Conservation (phyloP, 2,888 invertebrate species). For the Junonia oenone region DNA sequence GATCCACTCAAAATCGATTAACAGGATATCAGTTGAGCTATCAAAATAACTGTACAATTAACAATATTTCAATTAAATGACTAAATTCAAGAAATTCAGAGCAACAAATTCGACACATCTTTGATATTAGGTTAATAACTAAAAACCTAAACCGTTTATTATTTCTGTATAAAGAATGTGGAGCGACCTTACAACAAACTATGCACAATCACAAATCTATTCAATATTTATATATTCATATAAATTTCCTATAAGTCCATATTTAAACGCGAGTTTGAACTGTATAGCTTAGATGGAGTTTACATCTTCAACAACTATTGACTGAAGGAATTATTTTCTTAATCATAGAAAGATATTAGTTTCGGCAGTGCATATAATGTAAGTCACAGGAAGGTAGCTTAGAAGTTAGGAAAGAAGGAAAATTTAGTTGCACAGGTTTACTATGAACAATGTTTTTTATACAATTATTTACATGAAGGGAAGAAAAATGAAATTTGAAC, state of each 20-base stretch:
- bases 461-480: not conserved
- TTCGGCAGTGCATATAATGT: not conserved
- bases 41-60: not conserved
- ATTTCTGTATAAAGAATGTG: not conserved
- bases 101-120: not conserved
- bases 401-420: not conserved
- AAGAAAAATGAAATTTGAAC: not conserved
- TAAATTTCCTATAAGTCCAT: constrained; percentile 30
- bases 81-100: not conserved
- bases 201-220: constrained; percentile 49
- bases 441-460: not conserved
- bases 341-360: not conserved
- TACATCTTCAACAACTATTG: not conserved
- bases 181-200: constrained; percentile 36
- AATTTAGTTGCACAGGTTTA: not conserved
- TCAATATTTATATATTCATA: constrained; percentile 32
- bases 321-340: not conserved
- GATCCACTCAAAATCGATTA: too few species aligned
- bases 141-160: not conserved
- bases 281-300: constrained; percentile 18
- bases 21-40: too few species aligned
- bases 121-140: not conserved
- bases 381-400: not conserved
- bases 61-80: not conserved
- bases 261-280: constrained; percentile 20